Percentiles rank a stretch among this genome's conserved stretches.
Evolutionary conservation across 2,113 vertebrate species (phyloP).

Genomic region (Thermophis baileyi): DNA sequence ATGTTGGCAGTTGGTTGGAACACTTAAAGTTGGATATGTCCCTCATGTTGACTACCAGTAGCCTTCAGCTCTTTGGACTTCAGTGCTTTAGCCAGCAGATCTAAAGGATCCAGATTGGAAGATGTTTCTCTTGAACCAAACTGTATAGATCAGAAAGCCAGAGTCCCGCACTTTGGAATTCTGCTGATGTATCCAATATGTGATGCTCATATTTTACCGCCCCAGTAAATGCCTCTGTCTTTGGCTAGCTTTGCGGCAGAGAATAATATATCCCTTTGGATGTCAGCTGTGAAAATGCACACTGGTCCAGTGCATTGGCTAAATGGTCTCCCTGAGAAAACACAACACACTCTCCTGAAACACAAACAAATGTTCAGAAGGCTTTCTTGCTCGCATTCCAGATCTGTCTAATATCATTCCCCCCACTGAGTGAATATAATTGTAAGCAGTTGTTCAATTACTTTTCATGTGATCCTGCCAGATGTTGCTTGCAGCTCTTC

Average conservation of each 20-base stretch:
- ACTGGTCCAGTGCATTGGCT: conserved; percentile 36
- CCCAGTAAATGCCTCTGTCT: not conserved
- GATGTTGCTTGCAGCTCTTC: conserved; percentile 35
- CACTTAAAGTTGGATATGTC: not conserved
- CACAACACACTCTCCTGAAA: conserved; percentile 28
- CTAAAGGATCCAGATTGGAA: not conserved
- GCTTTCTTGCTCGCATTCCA: conserved; percentile 49
- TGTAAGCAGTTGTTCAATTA: conserved; percentile 52
- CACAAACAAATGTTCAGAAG: conserved; percentile 46
- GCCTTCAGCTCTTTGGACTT: not conserved
- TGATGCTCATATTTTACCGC: not conserved
- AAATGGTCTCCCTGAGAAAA: conserved; percentile 47
- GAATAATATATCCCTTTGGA: not conserved
- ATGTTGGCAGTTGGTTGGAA: not conserved
- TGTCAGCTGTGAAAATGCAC: not conserved
- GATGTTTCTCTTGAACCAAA: not conserved
- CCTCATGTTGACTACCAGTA: not conserved
- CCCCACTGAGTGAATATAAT: conserved; percentile 58
- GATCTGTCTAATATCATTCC: conserved; percentile 52
- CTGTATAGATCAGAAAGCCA: not conserved
- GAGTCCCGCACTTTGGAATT: not conserved
- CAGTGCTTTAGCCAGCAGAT: not conserved
- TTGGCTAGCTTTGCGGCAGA: not conserved
- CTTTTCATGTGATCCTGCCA: conserved; percentile 41
- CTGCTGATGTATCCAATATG: not conserved